Conservation (phyloP, 2,113 vertebrate species). For the Eudorcas thomsonii region DNA sequence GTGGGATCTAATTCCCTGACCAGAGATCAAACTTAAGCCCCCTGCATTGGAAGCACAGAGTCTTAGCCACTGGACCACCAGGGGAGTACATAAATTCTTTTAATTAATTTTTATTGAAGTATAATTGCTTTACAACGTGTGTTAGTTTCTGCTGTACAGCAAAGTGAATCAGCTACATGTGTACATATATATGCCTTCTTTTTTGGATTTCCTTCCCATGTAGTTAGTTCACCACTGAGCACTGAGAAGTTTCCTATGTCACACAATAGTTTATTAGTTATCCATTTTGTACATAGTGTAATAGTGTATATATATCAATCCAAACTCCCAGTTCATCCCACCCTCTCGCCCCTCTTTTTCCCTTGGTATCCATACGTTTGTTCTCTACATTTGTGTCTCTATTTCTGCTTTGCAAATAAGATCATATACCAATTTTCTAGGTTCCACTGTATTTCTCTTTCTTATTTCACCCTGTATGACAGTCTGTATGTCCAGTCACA, state of each 20-base stretch:
- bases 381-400: background rate
- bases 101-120: background rate
- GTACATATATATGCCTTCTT: background rate
- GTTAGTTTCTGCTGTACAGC: background rate
- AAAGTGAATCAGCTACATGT: background rate
- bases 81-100: background rate
- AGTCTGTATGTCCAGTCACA: background rate
- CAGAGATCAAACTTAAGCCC: background rate
- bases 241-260: background rate
- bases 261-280: background rate
- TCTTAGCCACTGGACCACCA: background rate
- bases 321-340: background rate
- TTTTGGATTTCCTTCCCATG: background rate
- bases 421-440: background rate
- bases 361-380: background rate
- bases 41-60: background rate
- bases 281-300: background rate
- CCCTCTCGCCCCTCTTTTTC: background rate
- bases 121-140: background rate
- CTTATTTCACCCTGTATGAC: background rate
- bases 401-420: background rate
- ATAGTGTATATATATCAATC: background rate
- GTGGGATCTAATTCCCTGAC: background rate
- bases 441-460: background rate
- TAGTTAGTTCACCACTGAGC: background rate